These are phyloP conservation scores for Paedocypris micromegethes DNA, from an alignment of 2,797 vertebrate genomes.

Conservation along the genomic window DNA sequence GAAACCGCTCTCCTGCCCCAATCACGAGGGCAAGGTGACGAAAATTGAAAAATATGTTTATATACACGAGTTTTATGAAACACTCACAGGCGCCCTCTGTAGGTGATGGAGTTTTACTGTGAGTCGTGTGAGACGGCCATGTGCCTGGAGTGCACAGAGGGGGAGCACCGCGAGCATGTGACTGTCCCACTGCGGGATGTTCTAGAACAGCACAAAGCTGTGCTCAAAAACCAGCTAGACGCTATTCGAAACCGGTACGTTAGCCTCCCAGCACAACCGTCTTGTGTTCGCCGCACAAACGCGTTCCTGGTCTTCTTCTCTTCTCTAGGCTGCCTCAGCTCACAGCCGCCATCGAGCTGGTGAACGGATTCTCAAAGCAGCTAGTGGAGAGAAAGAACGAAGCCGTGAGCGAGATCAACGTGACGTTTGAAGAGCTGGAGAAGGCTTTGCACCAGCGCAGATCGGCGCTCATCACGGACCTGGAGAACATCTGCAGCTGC, in stretches of 20 bases:
- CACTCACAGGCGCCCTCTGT: slow-evolving; percentile 52
- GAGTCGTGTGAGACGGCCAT: slow-evolving; percentile 93
- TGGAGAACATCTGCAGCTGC: slow-evolving; percentile 82
- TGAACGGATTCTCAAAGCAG: slow-evolving; percentile 85
- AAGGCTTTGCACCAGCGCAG: slow-evolving; percentile 80
- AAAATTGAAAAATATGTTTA: too few species aligned
- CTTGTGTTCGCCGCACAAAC: too few species aligned
- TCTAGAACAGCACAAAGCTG: slow-evolving; percentile 89
- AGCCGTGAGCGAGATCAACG: slow-evolving; percentile 80
- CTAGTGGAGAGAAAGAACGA: slow-evolving; percentile 81
- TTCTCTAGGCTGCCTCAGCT: slow-evolving; percentile 83
- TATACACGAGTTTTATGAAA: background rate
- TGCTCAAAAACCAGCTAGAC: slow-evolving; percentile 85
- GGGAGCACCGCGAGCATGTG: slow-evolving; percentile 84
- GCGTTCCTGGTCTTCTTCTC: background rate
- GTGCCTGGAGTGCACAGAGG: slow-evolving; percentile 87
- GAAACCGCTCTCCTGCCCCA: slow-evolving; percentile 87
- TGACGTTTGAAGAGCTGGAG: slow-evolving; percentile 88
- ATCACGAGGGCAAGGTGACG: slow-evolving; percentile 74
- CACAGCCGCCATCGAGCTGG: slow-evolving; percentile 81
- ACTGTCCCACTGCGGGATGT: slow-evolving; percentile 86
- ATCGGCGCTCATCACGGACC: slow-evolving; percentile 78
- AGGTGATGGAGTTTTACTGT: slow-evolving; percentile 97
- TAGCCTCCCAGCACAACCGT: too few species aligned
- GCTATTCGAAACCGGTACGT: slow-evolving; percentile 79